Evolutionary conservation across 2,888 invertebrate genomes (phyloP).

Genomic region (Latrodectus elegans): DNA sequence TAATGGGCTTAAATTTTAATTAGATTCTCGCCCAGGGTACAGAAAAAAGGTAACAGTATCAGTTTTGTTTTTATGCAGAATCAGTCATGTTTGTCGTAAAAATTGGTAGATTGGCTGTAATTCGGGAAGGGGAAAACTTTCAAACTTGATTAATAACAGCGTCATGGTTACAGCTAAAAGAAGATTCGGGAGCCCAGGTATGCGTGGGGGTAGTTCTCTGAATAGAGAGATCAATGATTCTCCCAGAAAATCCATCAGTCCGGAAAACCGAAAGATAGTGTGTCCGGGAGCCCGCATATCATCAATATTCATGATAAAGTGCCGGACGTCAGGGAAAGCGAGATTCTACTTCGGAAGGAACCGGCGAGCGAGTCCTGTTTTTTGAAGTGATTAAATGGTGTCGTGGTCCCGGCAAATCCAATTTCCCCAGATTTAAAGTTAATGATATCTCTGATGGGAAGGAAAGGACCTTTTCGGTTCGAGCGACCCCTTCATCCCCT

Average conservation of each 20-base stretch:
- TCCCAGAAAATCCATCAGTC: conserved; percentile 58
- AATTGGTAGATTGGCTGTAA: not conserved
- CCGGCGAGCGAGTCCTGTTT: conserved; percentile 14
- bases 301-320: conserved; percentile 69
- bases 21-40: too few relatives aligned
- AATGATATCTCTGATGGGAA: conserved; percentile 45
- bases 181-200: not conserved
- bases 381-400: conserved; percentile 62
- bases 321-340: conserved; percentile 45
- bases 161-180: not conserved
- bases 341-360: conserved; percentile 23
- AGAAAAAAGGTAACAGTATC: too few relatives aligned
- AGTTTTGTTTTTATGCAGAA: too few relatives aligned
- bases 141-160: conserved; percentile 3
- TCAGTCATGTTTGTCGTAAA: too few relatives aligned
- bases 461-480: not conserved
- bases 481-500: not conserved
- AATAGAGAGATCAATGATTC: conserved; percentile 63
- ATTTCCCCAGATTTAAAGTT: conserved; percentile 53
- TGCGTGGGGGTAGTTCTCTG: not conserved
- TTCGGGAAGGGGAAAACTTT: not conserved
- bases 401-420: conserved; percentile 34
- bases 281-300: conserved; percentile 39
- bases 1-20: too few relatives aligned
- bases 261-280: conserved; percentile 60